A percentile compares a stretch with the other conserved stretches of the same genome.
phyloP scores from a whole-genome alignment of 2,113 vertebrate species.

The Galemys pyrenaicus region DNA sequence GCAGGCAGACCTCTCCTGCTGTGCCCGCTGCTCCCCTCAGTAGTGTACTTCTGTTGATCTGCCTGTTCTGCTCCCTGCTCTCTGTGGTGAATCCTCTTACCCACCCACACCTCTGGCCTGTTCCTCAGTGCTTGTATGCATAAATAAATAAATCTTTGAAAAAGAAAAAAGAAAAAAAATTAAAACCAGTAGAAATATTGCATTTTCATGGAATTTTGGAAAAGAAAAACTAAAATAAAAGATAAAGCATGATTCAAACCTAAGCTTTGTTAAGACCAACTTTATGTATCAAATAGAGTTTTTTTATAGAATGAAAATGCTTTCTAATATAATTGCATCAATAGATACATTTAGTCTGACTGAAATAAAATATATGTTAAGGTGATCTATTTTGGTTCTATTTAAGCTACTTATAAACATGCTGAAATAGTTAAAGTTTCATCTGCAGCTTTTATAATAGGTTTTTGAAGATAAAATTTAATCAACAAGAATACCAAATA shows the following conservation, averaged over 20 bases:
- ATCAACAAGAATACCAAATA: constrained; percentile 53
- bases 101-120: too few species aligned
- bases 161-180: too few species aligned
- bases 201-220: neutral
- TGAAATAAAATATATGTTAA: constrained; percentile 60
- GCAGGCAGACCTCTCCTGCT: too few species aligned
- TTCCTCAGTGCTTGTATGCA: too few species aligned
- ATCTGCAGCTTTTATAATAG: constrained; percentile 51
- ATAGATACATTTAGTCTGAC: constrained; percentile 53
- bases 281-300: neutral
- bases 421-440: constrained; percentile 53
- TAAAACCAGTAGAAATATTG: neutral
- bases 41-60: too few species aligned
- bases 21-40: too few species aligned
- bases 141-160: too few species aligned
- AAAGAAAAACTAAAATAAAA: neutral
- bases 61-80: too few species aligned
- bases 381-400: constrained; percentile 49
- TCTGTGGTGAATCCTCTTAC: too few species aligned
- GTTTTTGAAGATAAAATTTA: constrained; percentile 55
- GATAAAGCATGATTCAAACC: neutral
- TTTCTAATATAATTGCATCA: constrained; percentile 9
- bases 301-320: constrained; percentile 61
- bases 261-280: neutral
- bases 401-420: constrained; percentile 63